Evolutionary conservation across 2,797 vertebrate species (phyloP), one percentile per base, ranked within the genome.

Genomic region (Lepilemur septentrionalis): DNA sequence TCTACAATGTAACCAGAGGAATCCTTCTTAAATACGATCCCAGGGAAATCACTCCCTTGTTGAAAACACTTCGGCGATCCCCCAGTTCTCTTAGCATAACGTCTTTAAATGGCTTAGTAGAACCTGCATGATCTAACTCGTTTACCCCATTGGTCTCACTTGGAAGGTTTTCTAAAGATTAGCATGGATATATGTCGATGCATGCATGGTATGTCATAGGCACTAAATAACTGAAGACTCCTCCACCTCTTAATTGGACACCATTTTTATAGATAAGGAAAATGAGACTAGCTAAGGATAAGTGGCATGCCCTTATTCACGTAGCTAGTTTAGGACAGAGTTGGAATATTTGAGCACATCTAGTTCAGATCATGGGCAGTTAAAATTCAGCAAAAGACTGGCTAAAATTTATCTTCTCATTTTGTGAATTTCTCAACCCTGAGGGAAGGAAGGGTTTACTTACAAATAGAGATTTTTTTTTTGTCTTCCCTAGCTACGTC

Each of bases 361-460:
- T 94, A 43, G 28, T 72, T 89, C 22, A 93, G 7, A 57, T n/a
- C 46, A 79, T 50, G 61, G 52, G 55, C 52, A 46, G n/a, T 61
- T 67, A 87, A 85, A 91, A 85, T 87, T 84, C 76, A 82, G 89
- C 17, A 87, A 94, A 73, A 82, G 23, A 50, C 55, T 81, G n/a
- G 25, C 25, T 92, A 55, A 89, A 69, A 73, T 81, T 57, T 46
- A 67, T 38, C 57, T 41, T 52, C 4, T 69, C 38, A 8, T 87
- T 48, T 63, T 94, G 32, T 96, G 89, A 55, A 23, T 52, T 61
- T 82, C 52, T 61, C 75, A 85, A 50, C 30, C n/a, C 43, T 15
- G 14, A 32, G 32, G 72, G 48, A 87, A 72, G 57, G 43, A 94
- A 79, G 18, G 30, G 11, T 52, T 52, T 25, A 30, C 35, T 85